Evolutionary conservation across 2,113 vertebrate species (phyloP).

Genomic region (Ophiodon elongatus): DNA sequence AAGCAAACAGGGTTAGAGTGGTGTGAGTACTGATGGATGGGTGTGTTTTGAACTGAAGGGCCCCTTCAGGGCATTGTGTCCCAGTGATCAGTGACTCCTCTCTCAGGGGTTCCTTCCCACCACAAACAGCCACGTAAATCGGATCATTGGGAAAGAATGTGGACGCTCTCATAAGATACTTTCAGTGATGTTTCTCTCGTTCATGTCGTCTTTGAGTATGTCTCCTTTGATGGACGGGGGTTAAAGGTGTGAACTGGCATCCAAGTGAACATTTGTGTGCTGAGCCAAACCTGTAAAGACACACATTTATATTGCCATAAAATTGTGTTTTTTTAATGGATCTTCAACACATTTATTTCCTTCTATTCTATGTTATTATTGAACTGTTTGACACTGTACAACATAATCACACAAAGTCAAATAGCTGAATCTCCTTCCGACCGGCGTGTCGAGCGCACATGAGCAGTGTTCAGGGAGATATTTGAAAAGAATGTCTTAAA

Average conservation of each 20-base stretch:
- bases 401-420: neutral
- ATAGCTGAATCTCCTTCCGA: neutral
- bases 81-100: conserved; percentile 67
- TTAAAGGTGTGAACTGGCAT: neutral
- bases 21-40: conserved; percentile 71
- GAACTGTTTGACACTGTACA: neutral
- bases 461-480: neutral
- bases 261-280: conserved; percentile 7
- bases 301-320: conserved; percentile 7
- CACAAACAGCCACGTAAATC: conserved; percentile 63
- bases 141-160: conserved; percentile 70
- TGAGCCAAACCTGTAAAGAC: conserved; percentile 26
- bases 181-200: conserved; percentile 33
- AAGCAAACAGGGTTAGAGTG: conserved; percentile 52
- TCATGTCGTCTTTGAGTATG: conserved; percentile 21
- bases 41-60: conserved; percentile 67
- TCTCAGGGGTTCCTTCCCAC: conserved; percentile 59
- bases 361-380: neutral
- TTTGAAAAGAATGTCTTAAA: neutral
- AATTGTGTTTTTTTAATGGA: neutral
- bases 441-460: neutral
- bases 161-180: conserved; percentile 43
- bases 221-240: conserved; percentile 23
- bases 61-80: conserved; percentile 71
- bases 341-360: neutral